These are phyloP conservation scores for Saxicola maurus DNA, from an alignment of 2,797 vertebrate genomes.

Conservation along the genomic window DNA sequence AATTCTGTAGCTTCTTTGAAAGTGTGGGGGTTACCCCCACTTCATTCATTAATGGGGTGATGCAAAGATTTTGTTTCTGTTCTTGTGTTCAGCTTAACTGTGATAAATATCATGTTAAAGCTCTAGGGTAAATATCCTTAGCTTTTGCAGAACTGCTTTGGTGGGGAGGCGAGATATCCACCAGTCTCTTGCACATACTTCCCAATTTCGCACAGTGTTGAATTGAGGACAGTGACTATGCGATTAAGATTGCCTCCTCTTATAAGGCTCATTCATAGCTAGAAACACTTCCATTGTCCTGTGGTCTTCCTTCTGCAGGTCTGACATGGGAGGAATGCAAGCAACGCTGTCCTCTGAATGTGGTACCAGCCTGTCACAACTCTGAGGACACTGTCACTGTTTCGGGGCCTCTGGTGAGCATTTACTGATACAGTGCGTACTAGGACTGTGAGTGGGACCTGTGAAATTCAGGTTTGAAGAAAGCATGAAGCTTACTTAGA, in stretches of 20 bases:
- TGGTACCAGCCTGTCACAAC: constrained; percentile 96
- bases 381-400: constrained; percentile 91
- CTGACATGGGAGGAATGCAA: constrained; percentile 93
- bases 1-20: background rate
- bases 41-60: background rate
- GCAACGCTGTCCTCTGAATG: constrained; percentile 82
- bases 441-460: background rate
- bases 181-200: background rate
- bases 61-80: background rate
- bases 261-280: background rate
- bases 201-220: background rate
- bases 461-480: background rate
- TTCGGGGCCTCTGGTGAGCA: constrained; percentile 88
- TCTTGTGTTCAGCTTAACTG: background rate
- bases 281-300: background rate
- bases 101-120: background rate
- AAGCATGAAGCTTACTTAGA: background rate
- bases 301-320: constrained; percentile 72
- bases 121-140: background rate
- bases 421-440: background rate
- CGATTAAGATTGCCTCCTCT: background rate
- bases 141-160: background rate
- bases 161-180: rapidly evolving
- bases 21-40: background rate
- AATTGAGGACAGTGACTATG: background rate